A percentile compares a stretch with the other conserved stretches of the same genome.
Evolutionary conservation across 2,113 vertebrate genomes (phyloP).

Genomic region (Trogon melanurus): DNA sequence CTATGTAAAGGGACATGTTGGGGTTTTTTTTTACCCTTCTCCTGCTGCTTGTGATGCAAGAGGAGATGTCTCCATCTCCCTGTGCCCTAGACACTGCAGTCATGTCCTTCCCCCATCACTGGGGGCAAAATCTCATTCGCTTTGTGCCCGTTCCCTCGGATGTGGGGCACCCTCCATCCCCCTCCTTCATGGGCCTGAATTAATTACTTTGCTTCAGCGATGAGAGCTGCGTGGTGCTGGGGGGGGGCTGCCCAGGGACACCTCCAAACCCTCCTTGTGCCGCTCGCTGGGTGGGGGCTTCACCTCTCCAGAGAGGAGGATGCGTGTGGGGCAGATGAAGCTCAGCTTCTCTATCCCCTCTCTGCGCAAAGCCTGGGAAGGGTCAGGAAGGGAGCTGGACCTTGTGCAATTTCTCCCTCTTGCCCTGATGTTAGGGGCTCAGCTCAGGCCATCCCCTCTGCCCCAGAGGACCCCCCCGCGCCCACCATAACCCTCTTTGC

Average conservation of each 20-base stretch:
- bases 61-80: background rate
- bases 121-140: background rate
- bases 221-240: background rate
- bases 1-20: background rate
- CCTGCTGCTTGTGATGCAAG: background rate
- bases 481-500: rapidly evolving
- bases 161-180: too few species aligned
- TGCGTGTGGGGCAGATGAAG: rapidly evolving
- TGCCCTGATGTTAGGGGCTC: rapidly evolving
- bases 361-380: background rate
- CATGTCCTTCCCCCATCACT: background rate
- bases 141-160: background rate
- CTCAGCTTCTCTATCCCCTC: rapidly evolving
- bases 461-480: background rate
- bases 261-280: background rate
- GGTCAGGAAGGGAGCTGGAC: background rate
- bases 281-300: background rate
- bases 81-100: background rate
- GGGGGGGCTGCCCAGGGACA: background rate
- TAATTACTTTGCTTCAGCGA: too few species aligned
- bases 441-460: background rate
- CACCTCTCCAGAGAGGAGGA: rapidly evolving
- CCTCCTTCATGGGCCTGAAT: background rate
- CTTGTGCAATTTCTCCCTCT: background rate
- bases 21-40: rapidly evolving